Evolutionary conservation across 2,888 invertebrate genomes (phyloP).

Genomic region (Augiades crinisus): DNA sequence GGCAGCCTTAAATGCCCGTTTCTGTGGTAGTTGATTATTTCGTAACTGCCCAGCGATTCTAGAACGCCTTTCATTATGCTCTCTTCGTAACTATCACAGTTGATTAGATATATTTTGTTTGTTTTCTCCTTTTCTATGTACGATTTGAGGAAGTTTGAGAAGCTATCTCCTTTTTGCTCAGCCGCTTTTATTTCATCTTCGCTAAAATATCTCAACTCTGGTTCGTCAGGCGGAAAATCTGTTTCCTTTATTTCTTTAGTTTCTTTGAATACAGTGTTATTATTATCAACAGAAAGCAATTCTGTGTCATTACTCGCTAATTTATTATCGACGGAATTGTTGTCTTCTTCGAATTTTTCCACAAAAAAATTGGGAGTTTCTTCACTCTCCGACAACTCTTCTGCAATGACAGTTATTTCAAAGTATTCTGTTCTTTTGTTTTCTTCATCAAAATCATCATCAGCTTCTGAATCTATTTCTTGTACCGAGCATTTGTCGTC

Average conservation of each 20-base stretch:
- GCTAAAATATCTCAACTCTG: constrained; percentile 54
- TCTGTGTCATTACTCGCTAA: not conserved
- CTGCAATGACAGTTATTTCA: constrained; percentile 60
- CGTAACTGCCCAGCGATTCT: constrained; percentile 50
- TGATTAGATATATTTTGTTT: constrained; percentile 58
- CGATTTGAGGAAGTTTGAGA: constrained; percentile 51
- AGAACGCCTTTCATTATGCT: constrained; percentile 57
- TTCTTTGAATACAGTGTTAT: constrained; percentile 20
- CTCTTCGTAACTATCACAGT: constrained; percentile 66
- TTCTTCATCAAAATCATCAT: constrained; percentile 30
- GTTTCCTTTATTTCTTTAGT: constrained; percentile 13
- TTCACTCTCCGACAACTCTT: constrained; percentile 57
- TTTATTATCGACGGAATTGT: not conserved
- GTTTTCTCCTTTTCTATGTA: constrained; percentile 39
- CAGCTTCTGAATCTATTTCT: constrained; percentile 30
- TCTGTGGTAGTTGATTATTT: constrained; percentile 62
- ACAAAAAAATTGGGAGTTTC: constrained; percentile 30
- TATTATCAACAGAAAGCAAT: constrained; percentile 5
- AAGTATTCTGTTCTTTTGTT: constrained; percentile 37
- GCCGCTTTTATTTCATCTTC: constrained; percentile 63
- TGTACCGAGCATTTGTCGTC: constrained; percentile 17
- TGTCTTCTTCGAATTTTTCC: not conserved
- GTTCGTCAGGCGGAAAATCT: constrained; percentile 32
- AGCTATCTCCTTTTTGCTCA: constrained; percentile 55
- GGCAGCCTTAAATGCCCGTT: constrained; percentile 61